These are phyloP conservation scores for Cantharis nigra DNA, from an alignment of 2,888 invertebrate genomes.

Conservation along the genomic window DNA sequence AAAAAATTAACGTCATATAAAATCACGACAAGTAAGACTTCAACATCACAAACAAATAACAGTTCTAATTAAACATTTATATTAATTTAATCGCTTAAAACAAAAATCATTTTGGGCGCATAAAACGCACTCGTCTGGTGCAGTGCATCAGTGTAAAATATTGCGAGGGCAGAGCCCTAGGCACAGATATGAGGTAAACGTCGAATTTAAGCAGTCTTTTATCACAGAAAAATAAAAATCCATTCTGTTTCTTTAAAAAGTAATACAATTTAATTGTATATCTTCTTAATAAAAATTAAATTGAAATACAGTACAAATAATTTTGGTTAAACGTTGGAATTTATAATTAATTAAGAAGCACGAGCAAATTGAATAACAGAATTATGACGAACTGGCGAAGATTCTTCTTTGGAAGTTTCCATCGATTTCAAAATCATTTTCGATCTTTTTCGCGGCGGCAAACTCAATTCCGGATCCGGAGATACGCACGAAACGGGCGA, in stretches of 20 bases:
- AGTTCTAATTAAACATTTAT: slow-evolving; percentile 24
- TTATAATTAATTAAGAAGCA: slow-evolving; percentile 59
- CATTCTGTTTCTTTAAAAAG: slow-evolving; percentile 13
- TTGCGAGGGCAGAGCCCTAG: slow-evolving; percentile 52
- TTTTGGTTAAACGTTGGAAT: slow-evolving; percentile 10
- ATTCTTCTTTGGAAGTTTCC: slow-evolving; percentile 50
- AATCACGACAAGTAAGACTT: slow-evolving; percentile 37
- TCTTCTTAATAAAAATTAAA: slow-evolving; percentile 7
- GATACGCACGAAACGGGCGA: slow-evolving; percentile 55
- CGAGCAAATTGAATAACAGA: slow-evolving; percentile 89
- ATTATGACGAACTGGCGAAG: slow-evolving; percentile 57
- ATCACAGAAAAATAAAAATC: slow-evolving; percentile 54
- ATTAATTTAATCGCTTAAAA: slow-evolving; percentile 6
- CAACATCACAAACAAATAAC: slow-evolving; percentile 28
- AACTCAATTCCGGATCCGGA: slow-evolving; percentile 63
- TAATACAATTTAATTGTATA: slow-evolving; percentile 7
- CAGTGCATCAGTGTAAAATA: slow-evolving; percentile 38
- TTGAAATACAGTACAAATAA: slow-evolving; percentile 1
- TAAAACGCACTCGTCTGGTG: slow-evolving; percentile 20
- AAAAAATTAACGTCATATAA: slow-evolving; percentile 36
- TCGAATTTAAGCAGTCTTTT: slow-evolving; percentile 48
- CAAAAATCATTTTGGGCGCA: slow-evolving; percentile 5
- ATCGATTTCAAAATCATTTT: slow-evolving; percentile 76
- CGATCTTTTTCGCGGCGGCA: slow-evolving; percentile 78
- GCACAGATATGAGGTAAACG: slow-evolving; percentile 58